Evolutionary conservation across 53 echinoderm and acorn worm species (phyloP).

Genomic region (Glandiceps talaboti): DNA sequence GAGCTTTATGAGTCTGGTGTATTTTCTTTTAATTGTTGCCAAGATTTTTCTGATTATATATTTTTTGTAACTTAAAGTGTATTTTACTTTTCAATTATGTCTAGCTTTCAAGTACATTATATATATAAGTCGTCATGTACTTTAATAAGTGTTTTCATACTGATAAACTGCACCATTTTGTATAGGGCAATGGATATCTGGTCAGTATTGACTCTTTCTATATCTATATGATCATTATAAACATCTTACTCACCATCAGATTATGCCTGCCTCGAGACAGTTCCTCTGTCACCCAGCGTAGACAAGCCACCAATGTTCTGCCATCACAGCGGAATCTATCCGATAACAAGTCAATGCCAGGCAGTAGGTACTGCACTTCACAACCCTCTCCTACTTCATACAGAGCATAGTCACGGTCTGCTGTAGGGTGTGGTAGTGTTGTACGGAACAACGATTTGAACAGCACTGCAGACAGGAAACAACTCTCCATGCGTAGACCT

Average conservation of each 20-base stretch:
- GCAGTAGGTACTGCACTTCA: slow-evolving; percentile 97
- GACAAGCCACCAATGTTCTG: slow-evolving; percentile 69
- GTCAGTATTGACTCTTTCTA: too few species aligned
- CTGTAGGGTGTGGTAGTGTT: slow-evolving; percentile 77
- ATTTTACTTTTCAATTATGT: too few species aligned
- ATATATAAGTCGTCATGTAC: too few species aligned
- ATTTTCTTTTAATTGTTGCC: too few species aligned
- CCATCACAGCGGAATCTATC: slow-evolving; percentile 92
- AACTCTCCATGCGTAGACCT: slow-evolving; percentile 86
- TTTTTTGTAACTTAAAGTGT: too few species aligned
- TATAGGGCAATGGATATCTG: too few species aligned
- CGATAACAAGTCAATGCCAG: slow-evolving; percentile 78
- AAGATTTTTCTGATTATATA: too few species aligned
- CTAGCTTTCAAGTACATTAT: too few species aligned
- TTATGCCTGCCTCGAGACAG: slow-evolving; percentile 84
- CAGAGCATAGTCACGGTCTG: slow-evolving; percentile 94
- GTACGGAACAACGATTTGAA: slow-evolving; percentile 93
- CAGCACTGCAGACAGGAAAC: slow-evolving; percentile 87
- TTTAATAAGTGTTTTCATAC: too few species aligned
- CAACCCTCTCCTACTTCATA: slow-evolving; percentile 98
- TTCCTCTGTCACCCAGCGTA: slow-evolving; percentile 91
- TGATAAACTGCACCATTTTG: too few species aligned
- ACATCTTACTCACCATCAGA: slow-evolving; percentile 74
- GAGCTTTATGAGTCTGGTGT: too few species aligned
- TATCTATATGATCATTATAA: too few species aligned